Percentiles rank a stretch among this genome's conserved stretches.
Evolutionary conservation across 2,113 vertebrate genomes (phyloP).

Genomic region (Vicugna pacos): DNA sequence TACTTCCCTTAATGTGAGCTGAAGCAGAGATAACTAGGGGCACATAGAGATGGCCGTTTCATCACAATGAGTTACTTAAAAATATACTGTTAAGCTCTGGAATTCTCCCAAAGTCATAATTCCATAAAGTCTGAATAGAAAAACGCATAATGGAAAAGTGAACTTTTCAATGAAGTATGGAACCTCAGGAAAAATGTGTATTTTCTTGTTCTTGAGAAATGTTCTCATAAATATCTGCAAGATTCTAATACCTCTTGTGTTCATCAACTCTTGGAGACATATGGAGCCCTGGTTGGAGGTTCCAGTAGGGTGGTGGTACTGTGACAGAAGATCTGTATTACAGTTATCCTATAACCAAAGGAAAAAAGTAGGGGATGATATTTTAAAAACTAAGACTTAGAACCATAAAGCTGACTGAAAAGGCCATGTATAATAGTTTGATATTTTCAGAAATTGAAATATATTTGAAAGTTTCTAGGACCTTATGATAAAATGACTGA

Average conservation of each 20-base stretch:
- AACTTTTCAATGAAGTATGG: slow-evolving; percentile 15
- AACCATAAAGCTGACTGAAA: neutral
- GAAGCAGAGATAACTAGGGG: neutral
- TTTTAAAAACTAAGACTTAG: neutral
- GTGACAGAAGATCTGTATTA: neutral
- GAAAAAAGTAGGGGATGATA: neutral
- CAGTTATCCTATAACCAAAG: neutral
- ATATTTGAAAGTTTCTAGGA: slow-evolving; percentile 9
- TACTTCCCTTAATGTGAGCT: neutral
- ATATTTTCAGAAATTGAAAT: slow-evolving; percentile 29
- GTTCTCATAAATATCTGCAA: neutral
- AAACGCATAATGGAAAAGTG: neutral
- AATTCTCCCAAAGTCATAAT: slow-evolving; percentile 16
- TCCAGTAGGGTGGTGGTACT: neutral
- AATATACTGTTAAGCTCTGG: neutral
- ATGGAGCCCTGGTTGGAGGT: neutral
- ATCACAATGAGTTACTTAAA: neutral
- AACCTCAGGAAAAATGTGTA: neutral
- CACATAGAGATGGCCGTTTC: neutral
- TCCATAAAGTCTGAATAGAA: neutral
- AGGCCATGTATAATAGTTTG: neutral
- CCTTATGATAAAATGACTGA: neutral
- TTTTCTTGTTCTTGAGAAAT: slow-evolving; percentile 17
- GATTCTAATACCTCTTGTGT: neutral
- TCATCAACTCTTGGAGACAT: neutral